These are phyloP conservation scores for Laticauda colubrina DNA, from an alignment of 2,113 vertebrate species.

Conservation along the genomic window DNA sequence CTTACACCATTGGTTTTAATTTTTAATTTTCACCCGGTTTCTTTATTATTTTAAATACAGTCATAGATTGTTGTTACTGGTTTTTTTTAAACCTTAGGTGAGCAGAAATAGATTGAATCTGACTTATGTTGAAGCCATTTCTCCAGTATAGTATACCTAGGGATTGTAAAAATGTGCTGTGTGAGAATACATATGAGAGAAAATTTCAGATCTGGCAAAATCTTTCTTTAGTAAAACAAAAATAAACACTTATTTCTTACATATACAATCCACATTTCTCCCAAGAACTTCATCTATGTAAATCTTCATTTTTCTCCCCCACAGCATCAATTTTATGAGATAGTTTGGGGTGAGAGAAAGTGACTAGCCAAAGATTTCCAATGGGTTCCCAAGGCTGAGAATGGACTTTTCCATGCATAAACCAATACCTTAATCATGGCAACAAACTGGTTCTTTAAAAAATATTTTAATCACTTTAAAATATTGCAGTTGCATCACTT, in stretches of 20 bases:
- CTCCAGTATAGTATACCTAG: neutral
- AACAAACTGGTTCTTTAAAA: neutral
- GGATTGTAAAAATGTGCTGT: neutral
- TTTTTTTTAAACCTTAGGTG: slow-evolving; percentile 41
- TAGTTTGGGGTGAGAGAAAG: neutral
- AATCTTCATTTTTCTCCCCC: neutral
- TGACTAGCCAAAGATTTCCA: neutral
- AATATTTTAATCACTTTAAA: neutral
- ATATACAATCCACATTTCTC: neutral
- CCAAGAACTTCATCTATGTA: neutral
- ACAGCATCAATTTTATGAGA: neutral
- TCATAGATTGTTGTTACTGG: slow-evolving; percentile 26
- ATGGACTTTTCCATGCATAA: neutral
- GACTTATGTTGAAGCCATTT: neutral
- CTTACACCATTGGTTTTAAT: slow-evolving; percentile 71
- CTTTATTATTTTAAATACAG: slow-evolving; percentile 64
- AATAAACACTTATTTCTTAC: neutral
- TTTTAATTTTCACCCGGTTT: slow-evolving; percentile 59
- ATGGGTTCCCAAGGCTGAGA: neutral
- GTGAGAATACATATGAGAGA: neutral
- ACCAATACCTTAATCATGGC: neutral
- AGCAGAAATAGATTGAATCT: neutral
- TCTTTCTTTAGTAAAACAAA: neutral
- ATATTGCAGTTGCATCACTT: neutral
- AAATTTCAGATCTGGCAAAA: neutral